A percentile compares a stretch with the other conserved stretches of the same genome.
Conservation (phyloP, 2,797 vertebrate genomes). For the Falco rusticolus region DNA sequence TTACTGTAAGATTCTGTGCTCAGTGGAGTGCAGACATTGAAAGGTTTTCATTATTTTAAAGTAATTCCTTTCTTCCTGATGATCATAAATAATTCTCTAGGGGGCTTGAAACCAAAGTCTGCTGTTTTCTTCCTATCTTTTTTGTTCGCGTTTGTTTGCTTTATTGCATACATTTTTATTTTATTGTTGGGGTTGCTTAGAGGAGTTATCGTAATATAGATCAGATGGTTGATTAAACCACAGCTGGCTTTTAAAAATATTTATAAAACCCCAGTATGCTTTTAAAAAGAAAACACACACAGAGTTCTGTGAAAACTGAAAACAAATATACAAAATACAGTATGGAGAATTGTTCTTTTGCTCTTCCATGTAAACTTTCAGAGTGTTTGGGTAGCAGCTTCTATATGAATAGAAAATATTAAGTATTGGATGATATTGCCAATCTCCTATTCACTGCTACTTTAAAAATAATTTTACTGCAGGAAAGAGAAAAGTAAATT, state of each 20-base stretch:
- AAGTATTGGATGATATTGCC: background rate
- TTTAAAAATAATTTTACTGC: background rate
- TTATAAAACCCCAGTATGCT: background rate
- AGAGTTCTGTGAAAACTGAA: background rate
- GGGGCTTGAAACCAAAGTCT: background rate
- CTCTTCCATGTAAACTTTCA: background rate
- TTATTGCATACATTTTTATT: conserved; percentile 7
- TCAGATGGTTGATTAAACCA: conserved; percentile 51
- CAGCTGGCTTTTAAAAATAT: conserved; percentile 35
- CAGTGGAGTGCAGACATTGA: background rate
- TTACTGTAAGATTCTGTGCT: conserved; percentile 7
- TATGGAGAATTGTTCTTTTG: background rate
- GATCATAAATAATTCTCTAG: conserved; percentile 18
- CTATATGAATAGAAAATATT: background rate
- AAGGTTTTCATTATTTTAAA: conserved; percentile 55
- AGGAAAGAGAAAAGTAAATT: background rate
- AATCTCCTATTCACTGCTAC: background rate
- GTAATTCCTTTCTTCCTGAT: conserved; percentile 26
- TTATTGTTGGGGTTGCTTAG: background rate
- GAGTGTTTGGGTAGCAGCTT: background rate
- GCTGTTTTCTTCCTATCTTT: background rate
- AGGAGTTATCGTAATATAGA: background rate
- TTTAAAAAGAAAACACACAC: background rate
- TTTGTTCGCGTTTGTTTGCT: background rate
- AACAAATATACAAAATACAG: background rate